These are phyloP conservation scores for Phenganax marumi DNA, from an alignment of 92 coral and sea anemone species.

Conservation along the genomic window DNA sequence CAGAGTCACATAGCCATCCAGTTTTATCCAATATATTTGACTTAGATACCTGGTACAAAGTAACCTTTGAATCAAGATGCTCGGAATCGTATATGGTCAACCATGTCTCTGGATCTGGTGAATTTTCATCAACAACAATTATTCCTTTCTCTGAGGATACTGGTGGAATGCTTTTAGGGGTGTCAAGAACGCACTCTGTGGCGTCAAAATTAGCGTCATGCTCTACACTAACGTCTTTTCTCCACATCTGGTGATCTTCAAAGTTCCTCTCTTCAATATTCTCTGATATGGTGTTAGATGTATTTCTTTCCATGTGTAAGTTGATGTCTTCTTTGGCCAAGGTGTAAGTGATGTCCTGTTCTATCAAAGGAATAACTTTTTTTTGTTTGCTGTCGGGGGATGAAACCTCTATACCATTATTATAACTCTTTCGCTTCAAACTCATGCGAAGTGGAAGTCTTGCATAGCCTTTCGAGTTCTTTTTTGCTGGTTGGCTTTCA, in stretches of 20 bases:
- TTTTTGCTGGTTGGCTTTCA: not conserved
- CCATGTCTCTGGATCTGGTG: slow-evolving; percentile 49
- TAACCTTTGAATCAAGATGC: slow-evolving; percentile 38
- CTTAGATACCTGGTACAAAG: slow-evolving; percentile 50
- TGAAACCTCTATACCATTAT: not conserved
- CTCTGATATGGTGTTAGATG: not conserved
- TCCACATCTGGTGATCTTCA: too few relatives aligned
- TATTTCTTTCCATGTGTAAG: not conserved
- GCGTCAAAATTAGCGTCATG: too few relatives aligned
- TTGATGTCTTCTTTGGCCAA: not conserved
- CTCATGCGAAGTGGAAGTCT: slow-evolving; percentile 19
- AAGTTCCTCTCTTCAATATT: not conserved
- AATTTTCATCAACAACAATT: not conserved
- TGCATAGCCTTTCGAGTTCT: slow-evolving; percentile 26
- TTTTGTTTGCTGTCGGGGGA: not conserved
- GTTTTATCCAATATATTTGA: slow-evolving; percentile 41
- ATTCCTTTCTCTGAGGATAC: too few relatives aligned
- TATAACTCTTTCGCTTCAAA: not conserved
- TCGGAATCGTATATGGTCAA: slow-evolving; percentile 37
- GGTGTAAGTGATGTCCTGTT: slow-evolving; percentile 13
- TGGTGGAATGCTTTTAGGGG: too few relatives aligned
- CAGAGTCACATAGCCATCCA: slow-evolving; percentile 56
- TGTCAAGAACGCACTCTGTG: too few relatives aligned
- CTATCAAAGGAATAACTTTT: slow-evolving; percentile 9
- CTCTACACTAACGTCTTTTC: too few relatives aligned